A percentile compares a stretch with the other conserved stretches of the same genome.
These are phyloP conservation scores for Patiria miniata DNA, from an alignment of 35 echinoderm and acorn worm genomes.

Conservation along the genomic window DNA sequence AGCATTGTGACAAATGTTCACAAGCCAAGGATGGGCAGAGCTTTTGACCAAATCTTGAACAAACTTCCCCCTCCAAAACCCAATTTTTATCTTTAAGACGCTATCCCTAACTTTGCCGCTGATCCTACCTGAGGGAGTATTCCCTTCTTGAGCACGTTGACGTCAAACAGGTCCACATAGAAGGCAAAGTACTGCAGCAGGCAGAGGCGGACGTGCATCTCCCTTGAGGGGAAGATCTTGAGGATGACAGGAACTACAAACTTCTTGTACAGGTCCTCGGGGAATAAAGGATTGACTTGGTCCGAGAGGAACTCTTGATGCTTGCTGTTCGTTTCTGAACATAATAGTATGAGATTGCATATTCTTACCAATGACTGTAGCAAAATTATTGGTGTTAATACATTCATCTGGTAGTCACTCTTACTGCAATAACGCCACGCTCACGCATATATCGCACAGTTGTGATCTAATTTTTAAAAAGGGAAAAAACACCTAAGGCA, in stretches of 20 bases:
- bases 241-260: conserved; percentile 73
- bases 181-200: conserved; percentile 77
- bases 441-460: too few relatives aligned
- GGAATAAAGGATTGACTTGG: conserved; percentile 74
- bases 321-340: conserved; percentile 23
- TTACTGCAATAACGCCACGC: too few relatives aligned
- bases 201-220: conserved; percentile 82
- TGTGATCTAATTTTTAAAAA: too few relatives aligned
- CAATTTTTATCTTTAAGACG: too few relatives aligned
- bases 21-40: too few relatives aligned
- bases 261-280: conserved; percentile 77
- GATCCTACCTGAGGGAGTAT: conserved; percentile 76
- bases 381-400: neutral
- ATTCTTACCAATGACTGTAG: neutral
- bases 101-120: too few relatives aligned
- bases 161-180: conserved; percentile 86
- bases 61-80: too few relatives aligned
- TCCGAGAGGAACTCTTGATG: conserved; percentile 56
- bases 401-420: neutral
- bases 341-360: neutral
- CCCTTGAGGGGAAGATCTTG: conserved; percentile 74
- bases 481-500: too few relatives aligned
- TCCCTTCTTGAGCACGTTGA: conserved; percentile 44
- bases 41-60: too few relatives aligned
- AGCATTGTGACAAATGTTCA: too few relatives aligned